Evolutionary conservation across 1,140 invertebrate genomes (phyloP), one percentile per base, ranked within the genome.

Genomic region (Drosophila pseudoobscura): DNA sequence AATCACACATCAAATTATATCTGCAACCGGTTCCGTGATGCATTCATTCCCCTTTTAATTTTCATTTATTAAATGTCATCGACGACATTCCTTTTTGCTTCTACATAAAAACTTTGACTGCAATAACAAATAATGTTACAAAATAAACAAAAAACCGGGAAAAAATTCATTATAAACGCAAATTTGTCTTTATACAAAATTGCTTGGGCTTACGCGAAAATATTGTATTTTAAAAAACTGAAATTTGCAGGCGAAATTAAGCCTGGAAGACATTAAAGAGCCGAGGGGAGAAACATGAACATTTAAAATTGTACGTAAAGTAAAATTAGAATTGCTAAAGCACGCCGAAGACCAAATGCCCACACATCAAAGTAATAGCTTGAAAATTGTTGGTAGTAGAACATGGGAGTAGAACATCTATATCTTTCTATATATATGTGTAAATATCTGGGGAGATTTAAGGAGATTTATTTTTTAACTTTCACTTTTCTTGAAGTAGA

Each of bases 161-260:
- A 20, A 9, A 11, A 5, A 11, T 73, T 84, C 60, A 73, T 75
- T 78, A 69, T 76, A 88, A 88, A 88, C 83, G 71, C 84, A 88
- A 69, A 89, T 80, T 80, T 87, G 89, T 88, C 79, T 89, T 78
- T 89, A 88, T 88, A 89, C 89, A 79, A 77, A 79, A 88, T 89
- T 83, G 76, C 84, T 88, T 88, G 87, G 46, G 52, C 79, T 78
- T 69, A 69, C 5, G 66, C 80, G 56, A 77, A 85, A 79, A 78
- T 85, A 61, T 80, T 49, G 65, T 70, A 46, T 76, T 69, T 61
- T 11, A 13, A 39, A 35, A 39, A 39, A 39, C 35, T 39, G 35
- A 39, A 39, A 69, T 44, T 63, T 56, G 55, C 44, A 17, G 17
- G 17, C 17, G 56, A 61, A 58, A 52, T 46, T 58, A 24, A 44